Evolutionary conservation across 2,888 invertebrate species (phyloP).

Genomic region (Microplitis deprimator): DNA sequence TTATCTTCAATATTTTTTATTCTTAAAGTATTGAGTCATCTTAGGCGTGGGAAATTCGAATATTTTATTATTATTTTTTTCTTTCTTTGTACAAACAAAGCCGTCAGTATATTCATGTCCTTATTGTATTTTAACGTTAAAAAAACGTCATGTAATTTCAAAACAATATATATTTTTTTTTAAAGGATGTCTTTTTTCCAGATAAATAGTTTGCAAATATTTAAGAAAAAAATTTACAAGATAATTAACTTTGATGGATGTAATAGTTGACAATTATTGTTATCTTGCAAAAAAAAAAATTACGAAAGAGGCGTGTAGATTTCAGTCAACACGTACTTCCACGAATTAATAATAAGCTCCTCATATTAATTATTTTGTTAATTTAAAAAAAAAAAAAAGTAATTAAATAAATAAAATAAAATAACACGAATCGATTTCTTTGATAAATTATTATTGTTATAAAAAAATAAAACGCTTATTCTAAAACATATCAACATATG

Average conservation of each 20-base stretch:
- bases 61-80: too few species aligned
- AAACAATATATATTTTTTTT: background rate
- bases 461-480: background rate
- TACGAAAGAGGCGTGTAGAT: background rate
- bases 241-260: constrained; percentile 1
- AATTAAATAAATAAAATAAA: background rate
- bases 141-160: background rate
- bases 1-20: background rate
- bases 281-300: constrained; percentile 7
- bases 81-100: background rate
- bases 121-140: background rate
- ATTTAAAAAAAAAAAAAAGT: background rate
- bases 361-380: background rate
- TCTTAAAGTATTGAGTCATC: background rate
- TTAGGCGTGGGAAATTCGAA: background rate
- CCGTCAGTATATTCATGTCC: background rate
- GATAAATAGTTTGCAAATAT: background rate
- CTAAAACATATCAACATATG: background rate
- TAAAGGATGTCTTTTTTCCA: background rate
- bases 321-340: background rate
- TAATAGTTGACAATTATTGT: background rate
- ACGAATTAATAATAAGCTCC: background rate
- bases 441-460: background rate
- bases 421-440: background rate
- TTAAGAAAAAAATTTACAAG: background rate